Percentiles rank a stretch among this genome's conserved stretches.
These are phyloP conservation scores for Chaetorhynchus papuensis DNA, from an alignment of 2,113 vertebrate genomes.

Conservation along the genomic window DNA sequence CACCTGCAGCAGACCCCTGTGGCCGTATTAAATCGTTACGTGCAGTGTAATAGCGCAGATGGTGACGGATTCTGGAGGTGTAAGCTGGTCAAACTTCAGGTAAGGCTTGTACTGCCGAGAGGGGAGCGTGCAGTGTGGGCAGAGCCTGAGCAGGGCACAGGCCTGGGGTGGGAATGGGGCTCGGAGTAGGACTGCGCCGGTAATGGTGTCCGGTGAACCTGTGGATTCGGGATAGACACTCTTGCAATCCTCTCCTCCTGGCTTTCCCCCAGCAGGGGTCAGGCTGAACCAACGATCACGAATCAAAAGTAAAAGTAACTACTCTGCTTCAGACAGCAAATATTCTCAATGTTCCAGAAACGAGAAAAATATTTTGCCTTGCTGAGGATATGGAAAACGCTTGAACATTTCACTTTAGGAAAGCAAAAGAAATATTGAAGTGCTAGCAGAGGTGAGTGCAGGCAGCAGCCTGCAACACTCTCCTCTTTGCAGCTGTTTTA, in stretches of 20 bases:
- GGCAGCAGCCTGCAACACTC: not conserved
- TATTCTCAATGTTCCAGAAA: not conserved
- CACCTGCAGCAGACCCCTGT: not conserved
- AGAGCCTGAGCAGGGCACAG: not conserved
- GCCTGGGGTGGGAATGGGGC: not conserved
- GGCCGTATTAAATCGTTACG: accelerated
- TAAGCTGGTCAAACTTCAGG: not conserved
- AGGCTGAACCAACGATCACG: not conserved
- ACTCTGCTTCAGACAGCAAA: not conserved
- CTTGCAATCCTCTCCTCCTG: not conserved
- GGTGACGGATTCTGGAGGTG: not conserved
- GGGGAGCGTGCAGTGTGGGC: accelerated
- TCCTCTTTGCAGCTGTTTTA: not conserved
- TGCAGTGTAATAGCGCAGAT: accelerated
- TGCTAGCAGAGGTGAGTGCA: not conserved
- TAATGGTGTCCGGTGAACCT: not conserved
- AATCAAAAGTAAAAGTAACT: not conserved
- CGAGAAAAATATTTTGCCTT: not conserved
- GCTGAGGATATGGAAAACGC: not conserved
- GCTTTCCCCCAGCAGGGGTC: conserved; percentile 48
- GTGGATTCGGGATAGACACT: accelerated
- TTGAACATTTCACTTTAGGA: not conserved
- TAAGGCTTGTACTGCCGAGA: not conserved
- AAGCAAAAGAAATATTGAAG: not conserved
- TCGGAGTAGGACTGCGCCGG: accelerated